A percentile compares a stretch with the other conserved stretches of the same genome.
Conservation (phyloP, 37 sponge, comb jelly and placozoan genomes). For the Aplysina aerophoba region DNA sequence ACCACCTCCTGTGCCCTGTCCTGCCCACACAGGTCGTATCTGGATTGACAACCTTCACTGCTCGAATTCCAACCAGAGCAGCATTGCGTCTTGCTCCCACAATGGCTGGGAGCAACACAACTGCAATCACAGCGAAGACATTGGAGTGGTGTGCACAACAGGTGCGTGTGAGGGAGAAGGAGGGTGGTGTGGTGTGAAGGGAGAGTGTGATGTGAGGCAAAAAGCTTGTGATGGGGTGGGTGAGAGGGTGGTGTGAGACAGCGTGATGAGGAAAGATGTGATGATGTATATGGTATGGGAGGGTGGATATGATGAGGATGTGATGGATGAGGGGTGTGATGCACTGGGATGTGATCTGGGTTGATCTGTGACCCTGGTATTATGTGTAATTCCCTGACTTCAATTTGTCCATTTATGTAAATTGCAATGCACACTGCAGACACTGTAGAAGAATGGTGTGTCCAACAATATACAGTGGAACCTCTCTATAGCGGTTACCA, state of each 20-base stretch:
- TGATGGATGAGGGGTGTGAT: no score
- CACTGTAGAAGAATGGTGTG: no score
- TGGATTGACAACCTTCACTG: constrained; percentile 25
- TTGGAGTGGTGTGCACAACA: neutral
- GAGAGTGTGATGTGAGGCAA: constrained; percentile 7
- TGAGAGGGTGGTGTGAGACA: neutral
- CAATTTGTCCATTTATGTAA: no score
- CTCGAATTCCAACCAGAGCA: neutral
- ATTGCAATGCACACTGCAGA: no score
- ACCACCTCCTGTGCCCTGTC: neutral
- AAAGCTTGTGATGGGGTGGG: neutral
- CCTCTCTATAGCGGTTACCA: no score
- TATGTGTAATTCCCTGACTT: no score
- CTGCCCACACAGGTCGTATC: constrained; percentile 1
- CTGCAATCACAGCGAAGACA: neutral
- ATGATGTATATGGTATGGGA: no score
- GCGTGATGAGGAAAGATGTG: no score
- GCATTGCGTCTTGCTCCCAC: neutral
- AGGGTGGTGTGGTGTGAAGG: neutral
- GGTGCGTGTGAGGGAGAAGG: neutral
- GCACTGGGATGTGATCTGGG: no score
- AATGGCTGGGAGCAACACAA: neutral
- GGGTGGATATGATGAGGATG: no score
- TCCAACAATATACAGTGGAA: no score
- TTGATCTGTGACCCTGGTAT: no score